Evolutionary conservation across 2,888 invertebrate species (phyloP).

Genomic region (Torymus texanus): DNA sequence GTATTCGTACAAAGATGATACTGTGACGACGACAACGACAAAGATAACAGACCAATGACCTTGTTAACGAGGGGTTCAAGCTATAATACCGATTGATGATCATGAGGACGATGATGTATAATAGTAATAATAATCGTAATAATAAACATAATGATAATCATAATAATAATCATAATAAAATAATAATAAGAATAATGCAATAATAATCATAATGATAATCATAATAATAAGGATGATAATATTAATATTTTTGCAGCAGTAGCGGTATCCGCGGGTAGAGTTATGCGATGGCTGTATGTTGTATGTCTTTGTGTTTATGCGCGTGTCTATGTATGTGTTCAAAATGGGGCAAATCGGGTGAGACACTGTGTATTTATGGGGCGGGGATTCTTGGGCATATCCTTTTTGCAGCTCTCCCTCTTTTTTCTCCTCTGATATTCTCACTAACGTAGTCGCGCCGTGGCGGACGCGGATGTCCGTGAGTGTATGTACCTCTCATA

Average conservation of each 20-base stretch:
- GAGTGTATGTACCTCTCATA: not conserved
- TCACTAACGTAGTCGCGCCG: not conserved
- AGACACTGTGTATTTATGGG: not conserved
- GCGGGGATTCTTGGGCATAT: not conserved
- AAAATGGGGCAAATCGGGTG: too few relatives aligned
- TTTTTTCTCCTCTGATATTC: not conserved
- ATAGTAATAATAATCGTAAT: slow-evolving; percentile 61
- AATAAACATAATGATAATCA: slow-evolving; percentile 55
- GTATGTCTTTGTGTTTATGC: slow-evolving; percentile 24
- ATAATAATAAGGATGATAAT: slow-evolving; percentile 54
- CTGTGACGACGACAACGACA: slow-evolving; percentile 50
- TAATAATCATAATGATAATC: slow-evolving; percentile 40
- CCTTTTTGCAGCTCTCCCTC: not conserved
- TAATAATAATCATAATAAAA: slow-evolving; percentile 40
- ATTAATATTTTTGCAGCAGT: slow-evolving; percentile 58
- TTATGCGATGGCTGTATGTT: slow-evolving; percentile 50
- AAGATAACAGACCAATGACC: slow-evolving; percentile 56
- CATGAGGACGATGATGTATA: slow-evolving; percentile 56
- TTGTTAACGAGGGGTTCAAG: slow-evolving; percentile 52
- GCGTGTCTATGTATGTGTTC: not conserved
- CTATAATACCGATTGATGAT: slow-evolving; percentile 50
- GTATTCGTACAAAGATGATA: slow-evolving; percentile 33
- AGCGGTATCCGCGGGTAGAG: slow-evolving; percentile 53
- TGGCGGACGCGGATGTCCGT: not conserved
- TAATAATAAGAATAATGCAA: slow-evolving; percentile 20